phyloP scores from a whole-genome alignment of 1,140 invertebrate species.

The Drosophila sturtevanti region DNA sequence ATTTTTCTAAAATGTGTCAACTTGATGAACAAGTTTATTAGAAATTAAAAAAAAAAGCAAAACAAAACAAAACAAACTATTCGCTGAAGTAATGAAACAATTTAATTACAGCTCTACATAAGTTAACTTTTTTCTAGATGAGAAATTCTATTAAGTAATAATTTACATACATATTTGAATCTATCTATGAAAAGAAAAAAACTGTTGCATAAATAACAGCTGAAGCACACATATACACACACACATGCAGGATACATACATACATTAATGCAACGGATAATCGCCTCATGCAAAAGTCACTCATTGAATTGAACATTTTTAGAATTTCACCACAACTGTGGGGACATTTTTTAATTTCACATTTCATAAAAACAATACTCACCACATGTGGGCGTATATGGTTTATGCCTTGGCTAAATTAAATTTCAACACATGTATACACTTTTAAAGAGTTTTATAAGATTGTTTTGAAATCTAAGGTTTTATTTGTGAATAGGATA shows the following conservation, averaged over 20 bases:
- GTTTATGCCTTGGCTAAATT: conserved; percentile 32
- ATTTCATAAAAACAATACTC: not conserved
- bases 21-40: conserved; percentile 59
- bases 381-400: not conserved
- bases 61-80: conserved; percentile 27
- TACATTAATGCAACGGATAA: not conserved
- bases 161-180: conserved; percentile 37
- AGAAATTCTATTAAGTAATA: conserved; percentile 39
- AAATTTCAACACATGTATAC: not conserved
- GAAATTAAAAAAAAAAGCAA: conserved; percentile 41
- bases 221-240: conserved; percentile 14
- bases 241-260: not conserved
- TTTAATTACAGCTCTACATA: conserved; percentile 36
- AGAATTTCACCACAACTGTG: not conserved
- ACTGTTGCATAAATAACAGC: conserved; percentile 18
- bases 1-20: conserved; percentile 66
- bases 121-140: conserved; percentile 35
- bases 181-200: conserved; percentile 14
- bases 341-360: not conserved
- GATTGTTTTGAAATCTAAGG: too few species aligned
- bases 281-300: not conserved
- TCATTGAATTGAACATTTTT: not conserved
- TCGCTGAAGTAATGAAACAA: conserved; percentile 53
- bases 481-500: too few species aligned
- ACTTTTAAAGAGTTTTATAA: too few species aligned